A percentile compares a stretch with the other conserved stretches of the same genome.
These are phyloP conservation scores for Drosophila nigritarsus DNA, from an alignment of 2,888 invertebrate genomes.

Conservation along the genomic window DNA sequence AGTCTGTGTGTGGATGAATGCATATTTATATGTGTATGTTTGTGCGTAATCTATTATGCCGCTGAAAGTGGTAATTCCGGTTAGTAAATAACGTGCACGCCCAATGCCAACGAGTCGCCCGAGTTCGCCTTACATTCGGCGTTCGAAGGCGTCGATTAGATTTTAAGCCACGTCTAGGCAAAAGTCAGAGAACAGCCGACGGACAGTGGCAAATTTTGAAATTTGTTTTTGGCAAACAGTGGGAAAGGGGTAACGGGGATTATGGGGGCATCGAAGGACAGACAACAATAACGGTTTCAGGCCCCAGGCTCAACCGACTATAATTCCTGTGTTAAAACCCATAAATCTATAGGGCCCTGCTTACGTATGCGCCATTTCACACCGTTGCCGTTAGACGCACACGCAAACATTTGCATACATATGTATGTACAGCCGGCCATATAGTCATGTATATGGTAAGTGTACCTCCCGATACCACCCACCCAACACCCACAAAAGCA, in stretches of 20 bases:
- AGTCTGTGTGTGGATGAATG: constrained; percentile 8
- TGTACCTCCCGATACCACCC: neutral
- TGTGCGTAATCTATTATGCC: constrained; percentile 76
- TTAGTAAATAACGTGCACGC: constrained; percentile 75
- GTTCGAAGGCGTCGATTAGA: constrained; percentile 66
- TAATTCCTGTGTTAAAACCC: constrained; percentile 79
- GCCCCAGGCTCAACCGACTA: constrained; percentile 68
- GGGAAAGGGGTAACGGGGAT: constrained; percentile 1
- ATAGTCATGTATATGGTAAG: constrained; percentile 14
- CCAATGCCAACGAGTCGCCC: constrained; percentile 45
- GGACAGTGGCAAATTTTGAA: constrained; percentile 28
- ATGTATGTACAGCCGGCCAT: neutral
- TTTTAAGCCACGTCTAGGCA: constrained; percentile 65
- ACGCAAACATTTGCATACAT: constrained; percentile 37
- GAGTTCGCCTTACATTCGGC: neutral
- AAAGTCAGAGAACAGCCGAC: constrained; percentile 55
- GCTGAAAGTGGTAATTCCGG: constrained; percentile 81
- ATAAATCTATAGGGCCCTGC: constrained; percentile 73
- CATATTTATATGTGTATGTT: constrained; percentile 16
- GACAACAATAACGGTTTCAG: constrained; percentile 58
- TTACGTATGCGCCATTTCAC: constrained; percentile 81
- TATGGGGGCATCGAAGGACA: constrained; percentile 9
- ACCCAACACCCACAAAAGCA: neutral
- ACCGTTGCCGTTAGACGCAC: constrained; percentile 71
- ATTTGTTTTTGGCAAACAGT: neutral